Conservation (phyloP, 2,797 vertebrate species). For the Alfaro cultratus region DNA sequence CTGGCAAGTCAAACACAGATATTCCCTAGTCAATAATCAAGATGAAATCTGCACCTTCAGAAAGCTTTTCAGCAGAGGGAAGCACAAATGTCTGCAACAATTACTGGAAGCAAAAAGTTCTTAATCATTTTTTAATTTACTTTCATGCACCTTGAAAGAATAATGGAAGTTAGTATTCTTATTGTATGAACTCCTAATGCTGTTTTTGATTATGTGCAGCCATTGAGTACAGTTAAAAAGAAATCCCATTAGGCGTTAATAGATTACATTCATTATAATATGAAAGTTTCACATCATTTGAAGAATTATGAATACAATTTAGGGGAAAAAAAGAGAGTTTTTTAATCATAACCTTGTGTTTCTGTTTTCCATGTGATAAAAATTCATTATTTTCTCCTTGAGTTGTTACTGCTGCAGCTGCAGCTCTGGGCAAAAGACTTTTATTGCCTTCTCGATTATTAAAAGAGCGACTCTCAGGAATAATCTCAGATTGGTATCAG, state of each 20-base stretch:
- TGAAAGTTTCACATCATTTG: slow-evolving; percentile 1
- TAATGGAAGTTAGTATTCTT: background rate
- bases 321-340: background rate
- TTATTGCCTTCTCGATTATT: slow-evolving; percentile 9
- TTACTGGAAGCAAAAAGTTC: background rate
- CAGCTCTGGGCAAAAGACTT: background rate
- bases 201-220: background rate
- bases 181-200: background rate
- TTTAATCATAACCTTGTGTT: slow-evolving; percentile 1
- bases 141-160: background rate
- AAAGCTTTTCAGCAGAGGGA: background rate
- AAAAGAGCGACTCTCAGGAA: slow-evolving; percentile 3
- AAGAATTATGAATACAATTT: slow-evolving; percentile 3
- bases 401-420: background rate
- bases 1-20: background rate
- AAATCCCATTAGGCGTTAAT: background rate
- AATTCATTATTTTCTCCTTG: slow-evolving; percentile 6
- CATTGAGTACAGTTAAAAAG: background rate
- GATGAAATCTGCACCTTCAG: background rate
- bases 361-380: slow-evolving; percentile 6
- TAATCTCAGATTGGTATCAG: slow-evolving; percentile 1
- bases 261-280: background rate
- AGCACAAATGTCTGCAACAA: background rate
- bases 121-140: slow-evolving; percentile 3
- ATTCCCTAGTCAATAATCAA: background rate